Conservation (phyloP, 2,797 vertebrate species). For the Lagocephalus sceleratus region DNA sequence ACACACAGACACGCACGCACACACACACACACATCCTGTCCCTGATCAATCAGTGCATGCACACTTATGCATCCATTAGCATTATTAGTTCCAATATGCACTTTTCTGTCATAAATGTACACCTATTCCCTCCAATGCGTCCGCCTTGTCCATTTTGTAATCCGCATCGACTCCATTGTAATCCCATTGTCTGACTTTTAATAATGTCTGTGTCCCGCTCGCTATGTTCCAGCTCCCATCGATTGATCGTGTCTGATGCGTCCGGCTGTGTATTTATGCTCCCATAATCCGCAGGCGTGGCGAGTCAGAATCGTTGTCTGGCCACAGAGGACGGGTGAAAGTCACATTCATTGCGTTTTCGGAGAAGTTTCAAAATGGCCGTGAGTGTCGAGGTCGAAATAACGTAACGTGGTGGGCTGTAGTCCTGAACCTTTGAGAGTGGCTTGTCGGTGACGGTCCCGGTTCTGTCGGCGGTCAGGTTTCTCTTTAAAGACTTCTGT, state of each 20-base stretch:
- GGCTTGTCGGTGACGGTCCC: conserved; percentile 15
- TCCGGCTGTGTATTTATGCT: conserved; percentile 60
- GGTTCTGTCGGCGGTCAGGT: conserved; percentile 44
- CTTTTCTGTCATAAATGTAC: conserved; percentile 35
- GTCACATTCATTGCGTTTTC: conserved; percentile 64
- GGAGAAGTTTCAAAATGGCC: conserved; percentile 40
- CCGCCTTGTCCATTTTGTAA: conserved; percentile 52
- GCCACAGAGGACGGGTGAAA: conserved; percentile 58
- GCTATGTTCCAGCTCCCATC: conserved; percentile 43
- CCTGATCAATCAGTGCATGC: conserved; percentile 43
- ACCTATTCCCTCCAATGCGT: conserved; percentile 20
- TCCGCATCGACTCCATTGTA: conserved; percentile 64
- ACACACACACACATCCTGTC: conserved; percentile 26
- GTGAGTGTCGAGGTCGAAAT: neutral
- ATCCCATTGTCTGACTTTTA: conserved; percentile 61
- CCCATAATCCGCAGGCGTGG: conserved; percentile 59
- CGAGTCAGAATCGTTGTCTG: conserved; percentile 53
- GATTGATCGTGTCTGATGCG: conserved; percentile 62
- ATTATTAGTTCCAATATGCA: conserved; percentile 31
- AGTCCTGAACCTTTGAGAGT: conserved; percentile 24
- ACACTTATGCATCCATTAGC: conserved; percentile 38
- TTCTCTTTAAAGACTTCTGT: conserved; percentile 19
- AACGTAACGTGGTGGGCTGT: conserved; percentile 5
- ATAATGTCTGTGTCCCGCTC: conserved; percentile 48
- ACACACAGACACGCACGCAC: conserved; percentile 20